A percentile compares a stretch with the other conserved stretches of the same genome.
phyloP scores from a whole-genome alignment of 2,888 invertebrate species.

The Lasioglossum morio region DNA sequence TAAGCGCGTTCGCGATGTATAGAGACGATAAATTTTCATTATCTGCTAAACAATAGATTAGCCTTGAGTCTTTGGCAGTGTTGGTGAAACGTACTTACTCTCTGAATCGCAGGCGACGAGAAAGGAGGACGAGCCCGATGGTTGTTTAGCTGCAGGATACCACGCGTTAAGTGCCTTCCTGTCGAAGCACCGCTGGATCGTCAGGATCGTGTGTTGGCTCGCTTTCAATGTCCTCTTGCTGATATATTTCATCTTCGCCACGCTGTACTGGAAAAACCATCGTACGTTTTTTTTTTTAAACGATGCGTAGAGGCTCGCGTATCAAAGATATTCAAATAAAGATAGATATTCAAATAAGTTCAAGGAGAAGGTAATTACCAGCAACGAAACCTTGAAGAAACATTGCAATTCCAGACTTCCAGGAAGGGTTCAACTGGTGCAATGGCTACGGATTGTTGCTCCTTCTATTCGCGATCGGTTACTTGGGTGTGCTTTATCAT shows the following conservation, averaged over 20 bases:
- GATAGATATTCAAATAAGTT: too few relatives aligned
- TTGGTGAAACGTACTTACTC: neutral
- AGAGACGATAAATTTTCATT: neutral
- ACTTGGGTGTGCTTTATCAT: conserved; percentile 88
- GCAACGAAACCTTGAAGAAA: neutral
- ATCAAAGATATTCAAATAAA: neutral
- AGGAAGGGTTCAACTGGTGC: conserved; percentile 84
- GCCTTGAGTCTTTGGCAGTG: neutral
- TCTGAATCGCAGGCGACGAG: conserved; percentile 5
- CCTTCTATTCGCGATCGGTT: conserved; percentile 87
- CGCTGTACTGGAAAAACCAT: conserved; percentile 74
- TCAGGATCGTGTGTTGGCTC: conserved; percentile 59
- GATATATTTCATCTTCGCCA: conserved; percentile 77
- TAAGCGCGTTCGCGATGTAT: neutral
- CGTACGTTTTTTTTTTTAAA: conserved; percentile 64
- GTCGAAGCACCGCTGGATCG: conserved; percentile 56
- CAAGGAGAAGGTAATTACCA: neutral
- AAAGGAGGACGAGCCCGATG: conserved; percentile 28
- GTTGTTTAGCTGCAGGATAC: conserved; percentile 38
- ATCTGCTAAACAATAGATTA: neutral
- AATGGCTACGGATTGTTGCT: conserved; percentile 91
- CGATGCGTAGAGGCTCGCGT: neutral
- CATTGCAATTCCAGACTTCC: conserved; percentile 53
- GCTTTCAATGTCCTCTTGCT: conserved; percentile 72
- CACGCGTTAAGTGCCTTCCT: conserved; percentile 57